Base-by-base conservation (phyloP, 2,113 vertebrate genomes). In the Garra rufa region DNA sequence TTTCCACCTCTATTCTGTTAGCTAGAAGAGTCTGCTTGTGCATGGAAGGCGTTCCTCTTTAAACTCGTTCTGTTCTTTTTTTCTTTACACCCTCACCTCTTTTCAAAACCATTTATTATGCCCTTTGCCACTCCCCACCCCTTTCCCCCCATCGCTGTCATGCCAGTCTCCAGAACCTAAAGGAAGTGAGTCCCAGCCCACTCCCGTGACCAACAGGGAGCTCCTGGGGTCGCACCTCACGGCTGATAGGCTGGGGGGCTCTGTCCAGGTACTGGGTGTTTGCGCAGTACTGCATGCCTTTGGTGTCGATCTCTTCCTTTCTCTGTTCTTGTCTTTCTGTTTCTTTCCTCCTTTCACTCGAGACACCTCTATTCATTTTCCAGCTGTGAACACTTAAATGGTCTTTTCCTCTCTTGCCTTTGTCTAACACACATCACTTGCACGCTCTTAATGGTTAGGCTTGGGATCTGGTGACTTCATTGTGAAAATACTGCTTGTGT, bases 231-330 rank as follows among this genome's bases (percentile, higher is more conserved):
- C 95, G 90, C 95, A 93, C 88, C 94, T 96, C 91, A 94, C 95
- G 89, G 94, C 95, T 91, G 94, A 94, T 95, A 95, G 95, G 94
- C 95, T 96, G 91, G 95, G 95, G 91, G 95, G 96, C 92, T 96
- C 96, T 77, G 94, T 96, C 63, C 95, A 96, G 96, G 96, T 96
- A 96, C 94, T 92, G 88, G 85, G 90, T 88, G 89, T 90, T 89
- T 88, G 90, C 87, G 74, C 88, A 88, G 87, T 87, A 83, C 41
- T 84, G 82, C 82, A 84, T 87, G 82, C 82, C 34, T 6, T 82
- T 82, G 52, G 63, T 67, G 38, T 82, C 34, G 50, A 48, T 71
- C 10, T 86, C 41, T 77, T 59, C 17, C 41, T 52, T 78, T 89
- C 82, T 85, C 81, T 86, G 61, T 75, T 89, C 81, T 91, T 65